Evolutionary conservation across 2,888 invertebrate species (phyloP), one percentile per base, ranked within the genome.

Genomic region (Tenodera sinensis): DNA sequence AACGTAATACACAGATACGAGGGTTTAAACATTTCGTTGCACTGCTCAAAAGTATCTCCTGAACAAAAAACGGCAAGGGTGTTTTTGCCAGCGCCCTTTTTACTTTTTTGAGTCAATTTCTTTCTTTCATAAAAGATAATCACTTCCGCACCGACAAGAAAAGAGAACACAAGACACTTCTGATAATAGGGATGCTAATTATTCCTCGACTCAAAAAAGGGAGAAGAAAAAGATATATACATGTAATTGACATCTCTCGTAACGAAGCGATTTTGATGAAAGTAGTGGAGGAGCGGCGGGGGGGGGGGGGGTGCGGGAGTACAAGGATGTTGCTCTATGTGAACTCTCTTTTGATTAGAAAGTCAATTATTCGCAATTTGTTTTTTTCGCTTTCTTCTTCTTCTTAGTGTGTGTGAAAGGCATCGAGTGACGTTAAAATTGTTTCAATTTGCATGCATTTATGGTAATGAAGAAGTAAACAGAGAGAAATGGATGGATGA

Each of bases 321-420:
- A 4, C 54, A 54, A 54, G 71, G 81, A 81, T 86, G 71, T 71
- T 28, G 83, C 85, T 6, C 83, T 42, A 54, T 83, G 34, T 42
- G 42, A 83, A 87, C 25, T 83, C 30, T 54, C 83, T 87, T 88
- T 89, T 86, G 86, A 89, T 89, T 86, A 89, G 89, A 89, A 89
- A 89, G 89, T 89, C 89, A 89, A 89, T 89, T 89, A 89, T 86
- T 86, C 42, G 82, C 87, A 86, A 87, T 54, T 89, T 89, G 83
- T 82, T 87, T 83, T 83, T 83, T 83, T 15, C 25, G 12, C 85
- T 47, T 89, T 47, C 85, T 85, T 89, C 25, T 86, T 86, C 71
- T 42, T 83, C 47, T 83, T 89, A 85, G 87, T 87, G 87, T 89
- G 54, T 71, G 54, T 86, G 86, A 88, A 89, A 89, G 86, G 87